phyloP scores from a whole-genome alignment of 2,888 invertebrate species.

The Pardosa pseudoannulata region DNA sequence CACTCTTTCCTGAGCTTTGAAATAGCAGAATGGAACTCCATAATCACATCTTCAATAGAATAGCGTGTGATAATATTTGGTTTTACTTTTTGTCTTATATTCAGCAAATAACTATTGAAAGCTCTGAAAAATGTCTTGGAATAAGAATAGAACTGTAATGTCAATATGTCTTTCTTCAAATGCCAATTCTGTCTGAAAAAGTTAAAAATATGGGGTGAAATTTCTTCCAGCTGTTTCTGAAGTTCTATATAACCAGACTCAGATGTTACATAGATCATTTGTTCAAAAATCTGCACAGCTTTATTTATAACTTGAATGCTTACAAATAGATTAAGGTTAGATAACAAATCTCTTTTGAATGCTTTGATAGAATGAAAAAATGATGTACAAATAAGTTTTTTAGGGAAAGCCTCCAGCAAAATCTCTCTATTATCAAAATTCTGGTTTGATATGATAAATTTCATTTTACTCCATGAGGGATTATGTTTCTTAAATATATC shows the following conservation, averaged over 20 bases:
- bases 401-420: constrained; percentile 29
- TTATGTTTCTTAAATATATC: constrained; percentile 53
- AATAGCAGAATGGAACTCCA: constrained; percentile 13
- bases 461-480: constrained; percentile 38
- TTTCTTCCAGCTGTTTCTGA: constrained; percentile 21
- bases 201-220: background rate
- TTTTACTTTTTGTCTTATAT: constrained; percentile 29
- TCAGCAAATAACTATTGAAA: constrained; percentile 24
- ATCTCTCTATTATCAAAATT: background rate
- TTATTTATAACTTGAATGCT: constrained; percentile 24
- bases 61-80: background rate
- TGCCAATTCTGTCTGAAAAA: constrained; percentile 39
- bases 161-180: constrained; percentile 28
- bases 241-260: constrained; percentile 41
- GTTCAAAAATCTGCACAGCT: constrained; percentile 32
- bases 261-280: constrained; percentile 34
- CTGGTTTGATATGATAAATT: constrained; percentile 31
- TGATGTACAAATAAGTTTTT: constrained; percentile 24
- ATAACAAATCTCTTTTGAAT: constrained; percentile 42
- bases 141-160: constrained; percentile 17
- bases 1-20: constrained; percentile 21
- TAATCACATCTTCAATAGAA: constrained; percentile 21
- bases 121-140: constrained; percentile 44
- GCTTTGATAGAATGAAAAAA: constrained; percentile 48
- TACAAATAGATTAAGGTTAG: constrained; percentile 4